phyloP scores from a whole-genome alignment of 92 coral and sea anemone genomes.

The Palythoa grandis region DNA sequence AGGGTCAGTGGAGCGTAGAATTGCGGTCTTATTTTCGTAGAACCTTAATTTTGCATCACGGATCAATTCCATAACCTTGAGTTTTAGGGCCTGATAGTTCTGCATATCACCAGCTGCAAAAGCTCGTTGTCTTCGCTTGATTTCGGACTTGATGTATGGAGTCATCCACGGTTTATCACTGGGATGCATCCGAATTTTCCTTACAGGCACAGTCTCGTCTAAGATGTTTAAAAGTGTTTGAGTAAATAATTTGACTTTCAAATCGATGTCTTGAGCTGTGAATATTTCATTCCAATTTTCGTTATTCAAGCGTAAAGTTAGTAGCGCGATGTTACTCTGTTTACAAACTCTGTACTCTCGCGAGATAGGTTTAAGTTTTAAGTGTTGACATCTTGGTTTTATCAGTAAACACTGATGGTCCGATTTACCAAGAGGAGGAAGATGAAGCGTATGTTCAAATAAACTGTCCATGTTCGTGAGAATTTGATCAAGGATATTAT shows the following conservation, averaged over 20 bases:
- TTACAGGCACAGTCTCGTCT: constrained; percentile 31
- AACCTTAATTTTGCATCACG: constrained; percentile 35
- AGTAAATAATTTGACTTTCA: constrained; percentile 42
- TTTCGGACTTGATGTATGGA: constrained; percentile 40
- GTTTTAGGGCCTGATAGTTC: constrained; percentile 28
- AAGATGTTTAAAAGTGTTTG: background rate
- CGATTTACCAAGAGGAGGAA: constrained; percentile 49
- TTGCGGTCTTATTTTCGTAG: constrained; percentile 43
- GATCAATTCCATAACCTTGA: constrained; percentile 23
- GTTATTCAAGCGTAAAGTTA: constrained; percentile 33
- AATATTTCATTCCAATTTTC: constrained; percentile 48
- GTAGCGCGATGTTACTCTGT: constrained; percentile 17
- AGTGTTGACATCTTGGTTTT: constrained; percentile 9
- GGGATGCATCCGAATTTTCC: constrained; percentile 48
- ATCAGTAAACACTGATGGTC: constrained; percentile 58
- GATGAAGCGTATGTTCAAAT: constrained; percentile 39
- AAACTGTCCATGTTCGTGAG: constrained; percentile 50
- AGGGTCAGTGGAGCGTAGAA: constrained; percentile 34
- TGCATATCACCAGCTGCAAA: constrained; percentile 39
- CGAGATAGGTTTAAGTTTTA: constrained; percentile 21
- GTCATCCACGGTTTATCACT: constrained; percentile 54
- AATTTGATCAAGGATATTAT: constrained; percentile 49
- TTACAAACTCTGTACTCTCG: constrained; percentile 24
- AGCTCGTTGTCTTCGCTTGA: constrained; percentile 42
- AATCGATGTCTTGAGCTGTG: constrained; percentile 35